Base-by-base conservation (phyloP, 2,888 invertebrate species). In the Gandaritis pyraliata region DNA sequence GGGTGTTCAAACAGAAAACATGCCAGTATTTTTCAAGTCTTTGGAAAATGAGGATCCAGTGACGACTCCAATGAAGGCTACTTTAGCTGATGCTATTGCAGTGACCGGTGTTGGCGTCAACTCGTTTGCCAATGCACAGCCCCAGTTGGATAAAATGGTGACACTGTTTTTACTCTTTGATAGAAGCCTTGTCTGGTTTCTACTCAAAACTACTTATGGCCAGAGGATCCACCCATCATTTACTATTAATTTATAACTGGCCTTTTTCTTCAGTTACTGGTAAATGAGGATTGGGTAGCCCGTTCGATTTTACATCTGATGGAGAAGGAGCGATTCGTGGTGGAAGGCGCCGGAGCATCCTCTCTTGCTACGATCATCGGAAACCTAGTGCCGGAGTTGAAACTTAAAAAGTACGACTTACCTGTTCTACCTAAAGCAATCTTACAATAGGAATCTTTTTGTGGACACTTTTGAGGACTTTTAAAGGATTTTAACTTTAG, bases 1-100 rank as follows among this genome's bases (percentile, higher is more conserved):
- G 96, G 98, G 98, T 3, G 97, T 98, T 0, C 98, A 98, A 85
- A 95, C 98, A 0, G 98, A 98, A 80, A 93, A 94, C 60, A 96
- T 97, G 86, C 94, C 97, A n/a, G 96, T 96, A 74, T 97, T 97
- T 84, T 93, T 94, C 36, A 94, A 93, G 47, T 96, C 97, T 0
- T 77, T 97, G 61, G 93, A 95, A 75, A 93, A 93, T 29, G 95
- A 95, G 0, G 93, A 94, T 41, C 96, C 96, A 0, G 84, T 94
- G 0, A 87, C 88, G 52, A 93, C 95, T 0, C 89, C 93, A 2
- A 92, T 94, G 23, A 83, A 93, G 55, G 94, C 95, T 6, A 96
- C 96, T 0, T 79, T 97, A 57, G 97, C 97, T 8, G 97, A 98
- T 86, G 96, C 96, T 0, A 85, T 98, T 56, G 96, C 97, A 12